phyloP scores from a whole-genome alignment of 2,797 vertebrate species.

The Cossypha caffra region DNA sequence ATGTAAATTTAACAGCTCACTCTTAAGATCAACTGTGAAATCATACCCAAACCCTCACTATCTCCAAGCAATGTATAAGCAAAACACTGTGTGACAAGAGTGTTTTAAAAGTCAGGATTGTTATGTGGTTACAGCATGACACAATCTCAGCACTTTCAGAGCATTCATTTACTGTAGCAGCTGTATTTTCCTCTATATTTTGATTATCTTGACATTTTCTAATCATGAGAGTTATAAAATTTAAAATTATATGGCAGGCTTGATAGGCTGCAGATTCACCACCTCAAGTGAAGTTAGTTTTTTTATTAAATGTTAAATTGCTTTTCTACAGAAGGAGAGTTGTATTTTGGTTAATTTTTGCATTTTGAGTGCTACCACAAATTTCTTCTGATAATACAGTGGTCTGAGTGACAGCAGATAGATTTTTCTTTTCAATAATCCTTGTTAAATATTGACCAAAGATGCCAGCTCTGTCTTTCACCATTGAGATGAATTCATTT shows the following conservation, averaged over 20 bases:
- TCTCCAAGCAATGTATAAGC: neutral
- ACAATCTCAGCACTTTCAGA: neutral
- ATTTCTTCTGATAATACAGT: neutral
- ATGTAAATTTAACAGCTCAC: neutral
- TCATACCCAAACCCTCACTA: neutral
- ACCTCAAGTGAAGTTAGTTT: neutral
- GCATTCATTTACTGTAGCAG: slow-evolving; percentile 14
- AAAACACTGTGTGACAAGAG: neutral
- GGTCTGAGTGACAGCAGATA: slow-evolving; percentile 26
- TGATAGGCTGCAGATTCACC: slow-evolving; percentile 22
- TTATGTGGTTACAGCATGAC: neutral
- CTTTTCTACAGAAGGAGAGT: neutral
- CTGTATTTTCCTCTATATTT: slow-evolving; percentile 58
- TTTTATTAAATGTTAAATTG: slow-evolving; percentile 45
- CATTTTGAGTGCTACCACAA: neutral
- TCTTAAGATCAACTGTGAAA: neutral
- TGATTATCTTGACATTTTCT: slow-evolving; percentile 63
- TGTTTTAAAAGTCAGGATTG: neutral
- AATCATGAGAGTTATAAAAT: slow-evolving; percentile 59
- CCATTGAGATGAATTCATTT: slow-evolving; percentile 14
- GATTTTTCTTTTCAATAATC: slow-evolving; percentile 19
- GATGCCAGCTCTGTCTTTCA: slow-evolving; percentile 44
- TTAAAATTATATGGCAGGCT: slow-evolving; percentile 30
- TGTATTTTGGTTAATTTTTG: slow-evolving; percentile 4
- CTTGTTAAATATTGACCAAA: slow-evolving; percentile 46